Base-by-base conservation (phyloP, 2,797 vertebrate species). In the Sebastes cheni region DNA sequence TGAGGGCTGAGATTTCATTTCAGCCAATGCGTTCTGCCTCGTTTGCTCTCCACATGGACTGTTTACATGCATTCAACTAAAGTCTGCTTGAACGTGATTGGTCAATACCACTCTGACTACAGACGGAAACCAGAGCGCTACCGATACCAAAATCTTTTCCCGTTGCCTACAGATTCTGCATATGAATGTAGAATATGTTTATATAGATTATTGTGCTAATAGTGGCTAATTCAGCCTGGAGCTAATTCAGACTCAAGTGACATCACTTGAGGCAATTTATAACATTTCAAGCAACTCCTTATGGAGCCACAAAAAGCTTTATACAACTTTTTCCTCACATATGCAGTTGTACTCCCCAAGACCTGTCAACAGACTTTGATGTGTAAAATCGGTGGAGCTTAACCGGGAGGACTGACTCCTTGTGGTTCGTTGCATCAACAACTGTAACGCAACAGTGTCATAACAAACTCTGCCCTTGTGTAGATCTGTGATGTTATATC, bases 401-500 rank as follows among this genome's bases (percentile, higher is more conserved):
- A 60, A 62, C 29, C 3, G 8, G 18, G 18, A 55, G 52, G 32
- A 32, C 46, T 50, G 23, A 22, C 46, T 30, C 30, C 29, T 16
- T n/a, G 42, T 56, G 34, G 20, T 25, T 11, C 34, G 25, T 59
- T 50, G 36, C 62, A 64, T 66, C n/a, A 42, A 46, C 75, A 65
- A 12, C 27, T 64, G 18, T 42, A 50, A 20, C 39, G 14, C 11
- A 50, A 39, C 61, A 30, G 56, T 50, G 18, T 77, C 39, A 61
- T 74, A 67, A 62, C 64, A 72, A 65, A 54, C 29, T 70, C 42
- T 75, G 12, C 42, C 65, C 71, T 60, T 78, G 56, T 87, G 75
- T 75, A 14, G 18, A 62, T 81, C 27, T 76, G 66, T 42, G 56
- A 36, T 73, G 72, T 85, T 79, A 25, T 76, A 77, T 83, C 61